Evolutionary conservation across 2,797 vertebrate species (phyloP), one percentile per base, ranked within the genome.

Genomic region (Onychomys arenicola): DNA sequence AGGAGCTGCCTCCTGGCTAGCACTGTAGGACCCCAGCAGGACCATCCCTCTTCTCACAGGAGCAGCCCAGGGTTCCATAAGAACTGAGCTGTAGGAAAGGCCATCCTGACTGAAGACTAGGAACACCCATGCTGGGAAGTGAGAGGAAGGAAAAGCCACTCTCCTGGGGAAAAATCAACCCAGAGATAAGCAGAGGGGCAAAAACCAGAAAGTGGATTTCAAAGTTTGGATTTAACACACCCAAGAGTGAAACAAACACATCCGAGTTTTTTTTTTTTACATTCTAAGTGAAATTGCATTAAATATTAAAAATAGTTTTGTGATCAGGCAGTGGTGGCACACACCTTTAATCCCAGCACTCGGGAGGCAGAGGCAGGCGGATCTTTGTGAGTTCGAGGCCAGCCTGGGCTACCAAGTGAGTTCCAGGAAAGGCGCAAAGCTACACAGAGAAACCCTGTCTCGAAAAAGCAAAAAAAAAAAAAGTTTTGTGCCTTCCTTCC

Each of bases 251-350:
- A 93, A 87, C n/a, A 52, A 67, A 55, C 12, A 84, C 29, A 84
- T 71, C 95, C 92, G 25, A 96, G 29, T 34, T 59, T 89, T 90
- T 67, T 69, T 90, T 71, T 71, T 97, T 37, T 29, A 55, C 6
- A 55, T 87, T 29, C 71, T 49, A 67, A 73, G 29, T 40, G 40
- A 87, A 87, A 40, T 55, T 87, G 34, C 46, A 87, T 37, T 71
- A 87, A 52, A 71, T 55, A 87, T 40, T 88, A 19, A 67, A 49
- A 49, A 25, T 49, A 85, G 5, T 34, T 25, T 63, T 77, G 12
- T 63, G 93, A n/a, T n/a, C n/a, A n/a, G n/a, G n/a, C n/a, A n/a
- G n/a, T n/a, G n/a, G n/a, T n/a, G n/a, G n/a, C n/a, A n/a, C n/a
- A n/a, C n/a, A n/a, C n/a, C n/a, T n/a, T n/a, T n/a, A n/a, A n/a